Percentiles rank a stretch among this genome's conserved stretches.
Conservation (phyloP, 2,797 vertebrate genomes). For the Leuciscus waleckii region DNA sequence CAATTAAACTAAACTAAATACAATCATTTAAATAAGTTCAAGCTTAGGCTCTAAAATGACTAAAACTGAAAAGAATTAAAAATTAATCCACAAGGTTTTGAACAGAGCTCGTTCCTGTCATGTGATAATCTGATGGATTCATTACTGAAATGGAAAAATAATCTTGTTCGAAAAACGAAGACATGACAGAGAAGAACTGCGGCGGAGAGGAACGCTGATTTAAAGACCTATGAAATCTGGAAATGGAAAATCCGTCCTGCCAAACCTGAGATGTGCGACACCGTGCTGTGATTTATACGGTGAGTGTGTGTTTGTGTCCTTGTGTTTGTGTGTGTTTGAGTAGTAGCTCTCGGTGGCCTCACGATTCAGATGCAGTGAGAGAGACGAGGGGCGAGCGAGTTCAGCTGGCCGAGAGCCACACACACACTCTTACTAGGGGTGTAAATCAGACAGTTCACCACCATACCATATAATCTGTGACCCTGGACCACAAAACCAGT, state of each 20-base stretch:
- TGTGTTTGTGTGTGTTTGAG: slow-evolving; percentile 40
- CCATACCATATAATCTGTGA: no score
- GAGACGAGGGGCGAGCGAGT: not conserved
- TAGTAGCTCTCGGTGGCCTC: slow-evolving; percentile 24
- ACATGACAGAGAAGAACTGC: slow-evolving; percentile 49
- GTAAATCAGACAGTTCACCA: no score
- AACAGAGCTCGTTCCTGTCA: not conserved
- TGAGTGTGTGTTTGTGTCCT: slow-evolving; percentile 26
- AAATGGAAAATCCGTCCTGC: slow-evolving; percentile 65
- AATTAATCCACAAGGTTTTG: not conserved
- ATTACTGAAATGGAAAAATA: slow-evolving; percentile 9
- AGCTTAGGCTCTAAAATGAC: not conserved
- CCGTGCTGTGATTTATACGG: slow-evolving; percentile 60
- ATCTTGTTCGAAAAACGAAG: not conserved
- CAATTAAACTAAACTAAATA: not conserved
- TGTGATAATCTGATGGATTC: slow-evolving; percentile 26
- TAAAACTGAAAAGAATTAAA: not conserved
- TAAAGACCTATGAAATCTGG: slow-evolving; percentile 65
- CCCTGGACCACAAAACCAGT: no score
- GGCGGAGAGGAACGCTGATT: slow-evolving; percentile 72
- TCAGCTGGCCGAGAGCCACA: not conserved
- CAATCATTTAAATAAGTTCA: no score
- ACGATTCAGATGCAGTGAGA: not conserved
- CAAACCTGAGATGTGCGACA: slow-evolving; percentile 46
- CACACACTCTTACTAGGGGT: not conserved